phyloP scores from a whole-genome alignment of 2,797 vertebrate species.

The Aeoliscus strigatus region DNA sequence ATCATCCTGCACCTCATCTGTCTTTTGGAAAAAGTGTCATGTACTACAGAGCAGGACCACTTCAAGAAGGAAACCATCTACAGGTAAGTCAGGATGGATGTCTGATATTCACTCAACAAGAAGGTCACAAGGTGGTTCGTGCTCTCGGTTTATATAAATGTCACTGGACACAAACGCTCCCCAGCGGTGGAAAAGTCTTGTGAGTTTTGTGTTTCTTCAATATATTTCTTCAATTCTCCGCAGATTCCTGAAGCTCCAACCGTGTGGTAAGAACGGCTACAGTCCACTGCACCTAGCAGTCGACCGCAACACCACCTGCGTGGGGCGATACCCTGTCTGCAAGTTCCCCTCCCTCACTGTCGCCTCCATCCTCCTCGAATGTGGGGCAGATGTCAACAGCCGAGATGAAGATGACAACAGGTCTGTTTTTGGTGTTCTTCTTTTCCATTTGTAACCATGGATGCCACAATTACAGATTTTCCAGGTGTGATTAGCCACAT shows the following conservation, averaged over 20 bases:
- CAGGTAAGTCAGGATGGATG: slow-evolving; percentile 45
- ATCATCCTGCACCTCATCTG: slow-evolving; percentile 98
- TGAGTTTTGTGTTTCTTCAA: neutral
- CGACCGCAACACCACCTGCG: slow-evolving; percentile 95
- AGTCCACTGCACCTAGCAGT: slow-evolving; percentile 96
- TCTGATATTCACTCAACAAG: too few species aligned
- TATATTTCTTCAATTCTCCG: neutral
- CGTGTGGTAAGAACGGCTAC: slow-evolving; percentile 93
- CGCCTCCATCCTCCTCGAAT: slow-evolving; percentile 91
- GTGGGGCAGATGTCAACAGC: slow-evolving; percentile 91
- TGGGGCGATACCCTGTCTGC: slow-evolving; percentile 96
- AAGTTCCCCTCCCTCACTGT: slow-evolving; percentile 97
- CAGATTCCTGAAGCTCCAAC: slow-evolving; percentile 92
- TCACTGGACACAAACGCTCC: too few species aligned
- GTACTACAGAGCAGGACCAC: slow-evolving; percentile 90
- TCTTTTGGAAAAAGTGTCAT: slow-evolving; percentile 94
- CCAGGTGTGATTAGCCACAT: too few species aligned
- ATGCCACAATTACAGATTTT: too few species aligned
- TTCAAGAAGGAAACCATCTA: slow-evolving; percentile 98
- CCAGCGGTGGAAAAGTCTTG: too few species aligned
- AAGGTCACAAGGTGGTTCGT: too few species aligned
- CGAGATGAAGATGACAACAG: slow-evolving; percentile 93
- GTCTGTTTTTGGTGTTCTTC: slow-evolving; percentile 21
- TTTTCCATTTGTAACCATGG: too few species aligned
- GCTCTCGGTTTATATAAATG: too few species aligned